Conservation (phyloP, 2,888 invertebrate genomes). For the Dryomyza anilis region DNA sequence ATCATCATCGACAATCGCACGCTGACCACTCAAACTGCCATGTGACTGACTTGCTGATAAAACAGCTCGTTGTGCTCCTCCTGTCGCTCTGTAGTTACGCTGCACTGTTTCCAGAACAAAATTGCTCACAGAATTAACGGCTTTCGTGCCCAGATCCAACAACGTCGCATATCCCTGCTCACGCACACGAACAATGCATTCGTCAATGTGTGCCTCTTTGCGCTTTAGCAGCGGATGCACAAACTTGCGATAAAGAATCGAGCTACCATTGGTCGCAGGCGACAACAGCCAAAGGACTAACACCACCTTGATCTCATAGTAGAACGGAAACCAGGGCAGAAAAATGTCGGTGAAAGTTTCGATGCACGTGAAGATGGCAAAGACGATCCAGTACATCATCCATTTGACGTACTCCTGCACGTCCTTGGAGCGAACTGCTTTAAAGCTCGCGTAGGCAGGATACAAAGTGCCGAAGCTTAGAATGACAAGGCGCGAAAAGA, state of each 20-base stretch:
- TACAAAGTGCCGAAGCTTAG: slow-evolving; percentile 94
- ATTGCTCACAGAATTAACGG: neutral
- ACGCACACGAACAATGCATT: slow-evolving; percentile 63
- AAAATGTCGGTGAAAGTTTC: slow-evolving; percentile 93
- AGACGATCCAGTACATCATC: slow-evolving; percentile 99
- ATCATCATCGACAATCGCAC: neutral
- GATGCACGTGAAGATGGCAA: slow-evolving; percentile 87
- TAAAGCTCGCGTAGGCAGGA: slow-evolving; percentile 78
- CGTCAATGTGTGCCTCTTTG: slow-evolving; percentile 71
- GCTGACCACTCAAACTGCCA: neutral
- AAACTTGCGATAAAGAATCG: slow-evolving; percentile 89
- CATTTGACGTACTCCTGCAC: slow-evolving; percentile 97
- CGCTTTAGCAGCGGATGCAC: slow-evolving; percentile 90
- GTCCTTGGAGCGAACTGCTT: slow-evolving; percentile 94
- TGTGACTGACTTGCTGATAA: neutral
- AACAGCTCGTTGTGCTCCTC: no score
- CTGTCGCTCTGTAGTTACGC: neutral
- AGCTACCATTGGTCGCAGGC: slow-evolving; percentile 91
- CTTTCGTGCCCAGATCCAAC: slow-evolving; percentile 8
- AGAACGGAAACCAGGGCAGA: slow-evolving; percentile 92
- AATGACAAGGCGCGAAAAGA: slow-evolving; percentile 81
- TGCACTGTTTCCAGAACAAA: slow-evolving; percentile 10
- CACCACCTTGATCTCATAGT: slow-evolving; percentile 94
- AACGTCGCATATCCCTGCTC: slow-evolving; percentile 28
- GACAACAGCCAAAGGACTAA: slow-evolving; percentile 93